These are phyloP conservation scores for Gopherus flavomarginatus DNA, from an alignment of 2,113 vertebrate species.

Conservation along the genomic window DNA sequence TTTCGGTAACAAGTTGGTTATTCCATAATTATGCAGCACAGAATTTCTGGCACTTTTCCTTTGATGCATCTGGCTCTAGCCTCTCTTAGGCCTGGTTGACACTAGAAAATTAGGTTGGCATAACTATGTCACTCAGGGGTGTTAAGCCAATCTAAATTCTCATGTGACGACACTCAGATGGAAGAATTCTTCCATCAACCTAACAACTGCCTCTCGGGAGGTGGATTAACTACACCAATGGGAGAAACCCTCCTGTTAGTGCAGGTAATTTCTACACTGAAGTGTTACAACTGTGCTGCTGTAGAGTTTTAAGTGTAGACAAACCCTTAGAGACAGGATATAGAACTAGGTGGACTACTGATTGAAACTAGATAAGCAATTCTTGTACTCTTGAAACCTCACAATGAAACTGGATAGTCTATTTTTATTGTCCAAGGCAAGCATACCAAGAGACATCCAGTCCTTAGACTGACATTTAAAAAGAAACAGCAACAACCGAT, in stretches of 20 bases:
- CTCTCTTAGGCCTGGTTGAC: not conserved
- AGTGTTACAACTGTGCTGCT: not conserved
- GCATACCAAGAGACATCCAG: no score
- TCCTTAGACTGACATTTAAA: not conserved
- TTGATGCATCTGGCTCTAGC: not conserved
- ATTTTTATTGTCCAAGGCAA: not conserved
- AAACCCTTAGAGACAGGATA: not conserved
- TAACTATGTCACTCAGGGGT: not conserved
- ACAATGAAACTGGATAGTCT: not conserved
- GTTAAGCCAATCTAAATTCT: not conserved
- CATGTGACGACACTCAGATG: not conserved
- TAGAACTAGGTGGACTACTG: not conserved
- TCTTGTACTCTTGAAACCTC: not conserved
- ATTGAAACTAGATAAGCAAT: not conserved
- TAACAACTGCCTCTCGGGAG: not conserved
- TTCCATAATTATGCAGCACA: not conserved
- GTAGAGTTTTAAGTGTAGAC: not conserved
- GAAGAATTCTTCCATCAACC: not conserved
- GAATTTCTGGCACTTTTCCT: not conserved
- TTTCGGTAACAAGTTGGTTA: not conserved
- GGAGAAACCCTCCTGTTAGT: not conserved
- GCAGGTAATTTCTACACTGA: not conserved
- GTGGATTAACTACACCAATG: not conserved
- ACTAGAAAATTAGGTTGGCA: no score
- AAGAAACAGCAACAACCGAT: not conserved